phyloP scores from a whole-genome alignment of 2,797 vertebrate genomes.

The Lepidocolaptes lacrymiger region DNA sequence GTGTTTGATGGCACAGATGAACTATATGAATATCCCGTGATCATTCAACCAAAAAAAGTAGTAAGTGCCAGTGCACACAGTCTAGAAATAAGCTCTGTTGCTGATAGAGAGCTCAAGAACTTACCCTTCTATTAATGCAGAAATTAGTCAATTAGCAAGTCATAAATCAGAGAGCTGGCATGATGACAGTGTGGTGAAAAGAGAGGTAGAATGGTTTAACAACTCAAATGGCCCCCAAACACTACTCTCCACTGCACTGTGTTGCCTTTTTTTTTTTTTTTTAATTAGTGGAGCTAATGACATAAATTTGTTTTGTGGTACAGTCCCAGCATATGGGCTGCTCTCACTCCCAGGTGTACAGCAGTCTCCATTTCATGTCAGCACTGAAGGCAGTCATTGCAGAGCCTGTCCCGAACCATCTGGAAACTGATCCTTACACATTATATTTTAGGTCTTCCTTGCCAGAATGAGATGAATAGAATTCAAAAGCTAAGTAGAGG shows the following conservation, averaged over 20 bases:
- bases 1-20: neutral
- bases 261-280: neutral
- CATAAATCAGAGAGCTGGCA: neutral
- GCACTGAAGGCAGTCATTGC: constrained; percentile 69
- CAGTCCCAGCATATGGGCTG: constrained; percentile 66
- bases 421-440: constrained; percentile 74
- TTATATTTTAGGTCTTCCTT: constrained; percentile 89
- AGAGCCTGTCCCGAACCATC: constrained; percentile 69
- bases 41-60: neutral
- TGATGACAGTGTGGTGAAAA: neutral
- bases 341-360: constrained; percentile 72
- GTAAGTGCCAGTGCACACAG: neutral
- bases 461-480: constrained; percentile 95
- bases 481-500: constrained; percentile 91
- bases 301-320: constrained; percentile 64
- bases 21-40: neutral
- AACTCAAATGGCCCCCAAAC: constrained; percentile 37
- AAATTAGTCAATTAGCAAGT: constrained; percentile 35
- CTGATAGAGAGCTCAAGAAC: constrained; percentile 1
- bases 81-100: neutral
- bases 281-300: constrained; percentile 66
- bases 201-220: constrained; percentile 1
- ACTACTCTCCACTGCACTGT: constrained; percentile 2
- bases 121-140: neutral
- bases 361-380: constrained; percentile 62